Evolutionary conservation across 37 sponge, comb jelly and placozoan genomes (phyloP).

Genomic region (Dysidea cf. avara): DNA sequence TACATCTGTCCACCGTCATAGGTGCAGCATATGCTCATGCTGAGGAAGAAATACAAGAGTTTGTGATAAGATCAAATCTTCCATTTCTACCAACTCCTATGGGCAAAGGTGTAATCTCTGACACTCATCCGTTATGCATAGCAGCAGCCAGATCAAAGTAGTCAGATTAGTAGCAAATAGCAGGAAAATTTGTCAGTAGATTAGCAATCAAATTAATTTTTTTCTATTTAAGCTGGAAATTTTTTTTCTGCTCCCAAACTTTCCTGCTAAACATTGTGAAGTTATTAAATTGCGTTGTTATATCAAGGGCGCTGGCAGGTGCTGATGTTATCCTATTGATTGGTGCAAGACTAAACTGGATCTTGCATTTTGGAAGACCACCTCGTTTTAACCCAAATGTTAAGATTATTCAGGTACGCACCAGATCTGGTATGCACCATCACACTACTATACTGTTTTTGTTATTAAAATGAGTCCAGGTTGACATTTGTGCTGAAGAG

Average conservation of each 20-base stretch:
- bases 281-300: not conserved
- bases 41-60: constrained; percentile 36
- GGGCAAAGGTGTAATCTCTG: constrained; percentile 90
- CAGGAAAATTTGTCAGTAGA: too few species aligned
- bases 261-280: too few species aligned
- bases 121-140: constrained; percentile 81
- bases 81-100: constrained; percentile 97
- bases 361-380: constrained; percentile 87
- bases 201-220: too few species aligned
- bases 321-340: constrained; percentile 84
- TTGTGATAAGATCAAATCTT: constrained; percentile 44
- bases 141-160: constrained; percentile 88
- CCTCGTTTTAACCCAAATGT: constrained; percentile 79
- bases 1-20: constrained; percentile 9
- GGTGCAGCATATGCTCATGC: constrained; percentile 83
- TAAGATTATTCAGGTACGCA: constrained; percentile 67
- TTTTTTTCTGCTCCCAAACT: too few species aligned
- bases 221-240: too few species aligned
- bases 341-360: constrained; percentile 94
- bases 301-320: constrained; percentile 57
- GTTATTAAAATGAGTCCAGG: too few species aligned
- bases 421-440: too few species aligned
- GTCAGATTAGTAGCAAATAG: too few species aligned
- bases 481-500: constrained; percentile 89
- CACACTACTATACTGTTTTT: too few species aligned